Conservation (phyloP, 2,888 invertebrate species). For the Lasioglossum leucozonium region DNA sequence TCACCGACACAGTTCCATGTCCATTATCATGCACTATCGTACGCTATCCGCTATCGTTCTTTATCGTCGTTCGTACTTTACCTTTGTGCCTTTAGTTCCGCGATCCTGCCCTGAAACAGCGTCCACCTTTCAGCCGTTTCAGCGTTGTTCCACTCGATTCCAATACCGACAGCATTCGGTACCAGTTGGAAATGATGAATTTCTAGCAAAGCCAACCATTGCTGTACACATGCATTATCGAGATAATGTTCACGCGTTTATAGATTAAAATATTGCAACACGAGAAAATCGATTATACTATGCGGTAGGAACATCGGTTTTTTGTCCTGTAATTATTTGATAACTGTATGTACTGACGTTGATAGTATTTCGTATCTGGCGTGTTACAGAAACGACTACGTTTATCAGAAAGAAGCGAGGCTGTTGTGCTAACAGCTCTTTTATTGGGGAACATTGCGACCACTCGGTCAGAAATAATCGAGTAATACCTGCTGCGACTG, state of each 20-base stretch:
- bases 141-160: not conserved
- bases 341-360: not conserved
- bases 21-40: constrained; percentile 17
- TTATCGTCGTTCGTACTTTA: constrained; percentile 11
- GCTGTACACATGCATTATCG: not conserved
- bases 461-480: not conserved
- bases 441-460: not conserved
- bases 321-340: not conserved
- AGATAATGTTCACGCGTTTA: not conserved
- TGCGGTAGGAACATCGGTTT: not conserved
- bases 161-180: too few relatives aligned
- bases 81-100: not conserved
- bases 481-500: not conserved
- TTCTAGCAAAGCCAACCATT: not conserved
- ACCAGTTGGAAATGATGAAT: not conserved
- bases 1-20: not conserved
- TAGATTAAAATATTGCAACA: not conserved
- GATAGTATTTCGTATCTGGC: constrained; percentile 2
- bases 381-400: constrained; percentile 17
- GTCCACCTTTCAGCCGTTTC: not conserved
- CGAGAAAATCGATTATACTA: not conserved
- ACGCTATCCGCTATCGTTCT: constrained; percentile 5
- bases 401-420: not conserved
- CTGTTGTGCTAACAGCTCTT: not conserved
- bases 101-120: not conserved